phyloP scores from a whole-genome alignment of 2,888 invertebrate species.

The Petrophora chlorosata region DNA sequence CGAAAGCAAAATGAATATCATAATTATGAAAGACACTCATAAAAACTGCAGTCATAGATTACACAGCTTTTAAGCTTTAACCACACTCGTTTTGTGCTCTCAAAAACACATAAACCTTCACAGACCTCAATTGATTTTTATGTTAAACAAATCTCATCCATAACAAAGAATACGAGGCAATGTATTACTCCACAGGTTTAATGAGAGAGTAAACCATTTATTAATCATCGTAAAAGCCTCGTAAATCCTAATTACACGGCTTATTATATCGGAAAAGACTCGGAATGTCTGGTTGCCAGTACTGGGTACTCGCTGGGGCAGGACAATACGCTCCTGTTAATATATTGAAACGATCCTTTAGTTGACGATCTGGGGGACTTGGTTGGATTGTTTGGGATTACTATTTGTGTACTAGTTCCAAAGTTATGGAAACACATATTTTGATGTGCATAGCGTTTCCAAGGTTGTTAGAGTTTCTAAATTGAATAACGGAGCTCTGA shows the following conservation, averaged over 20 bases:
- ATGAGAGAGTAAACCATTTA: slow-evolving; percentile 58
- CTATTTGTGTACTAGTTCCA: too few species aligned
- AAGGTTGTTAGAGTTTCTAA: too few species aligned
- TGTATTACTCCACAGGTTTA: slow-evolving; percentile 56
- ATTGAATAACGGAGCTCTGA: too few species aligned
- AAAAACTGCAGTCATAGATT: not conserved
- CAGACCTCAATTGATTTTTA: slow-evolving; percentile 18
- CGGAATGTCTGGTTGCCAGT: slow-evolving; percentile 42
- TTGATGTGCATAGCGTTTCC: too few species aligned
- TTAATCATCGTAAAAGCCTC: slow-evolving; percentile 71
- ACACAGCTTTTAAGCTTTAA: not conserved
- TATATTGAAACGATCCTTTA: slow-evolving; percentile 37
- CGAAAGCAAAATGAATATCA: too few species aligned
- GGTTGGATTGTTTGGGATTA: not conserved
- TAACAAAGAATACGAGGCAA: slow-evolving; percentile 50
- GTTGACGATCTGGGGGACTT: slow-evolving; percentile 26
- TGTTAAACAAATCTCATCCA: slow-evolving; percentile 51
- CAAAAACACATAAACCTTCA: slow-evolving; percentile 6
- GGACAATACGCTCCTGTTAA: slow-evolving; percentile 65
- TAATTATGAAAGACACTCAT: too few species aligned
- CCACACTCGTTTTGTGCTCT: not conserved
- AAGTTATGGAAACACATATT: too few species aligned
- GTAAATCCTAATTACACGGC: slow-evolving; percentile 78
- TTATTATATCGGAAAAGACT: slow-evolving; percentile 72
- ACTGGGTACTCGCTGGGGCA: slow-evolving; percentile 57